Conservation (phyloP, 2,113 vertebrate species). For the Leptobrachium leishanense region DNA sequence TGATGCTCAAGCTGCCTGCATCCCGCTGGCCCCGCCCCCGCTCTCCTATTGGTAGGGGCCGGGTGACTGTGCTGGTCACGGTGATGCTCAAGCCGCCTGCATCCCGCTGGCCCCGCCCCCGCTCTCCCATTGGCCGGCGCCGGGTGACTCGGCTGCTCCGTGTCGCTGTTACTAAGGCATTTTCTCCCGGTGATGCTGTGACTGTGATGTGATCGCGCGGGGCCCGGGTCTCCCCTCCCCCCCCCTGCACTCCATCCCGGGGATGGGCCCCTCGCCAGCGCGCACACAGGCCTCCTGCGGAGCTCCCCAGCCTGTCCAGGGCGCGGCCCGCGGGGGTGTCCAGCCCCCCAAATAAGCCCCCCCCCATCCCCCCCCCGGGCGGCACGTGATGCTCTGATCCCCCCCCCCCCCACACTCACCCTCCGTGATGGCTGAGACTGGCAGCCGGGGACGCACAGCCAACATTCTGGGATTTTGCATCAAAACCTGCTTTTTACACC, state of each 20-base stretch:
- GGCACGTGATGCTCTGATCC: constrained; percentile 17
- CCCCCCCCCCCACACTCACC: neutral
- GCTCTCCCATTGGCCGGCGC: constrained; percentile 22
- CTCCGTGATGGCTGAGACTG: constrained; percentile 41
- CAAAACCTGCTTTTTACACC: constrained; percentile 17
- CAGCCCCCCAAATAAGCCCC: constrained; percentile 16
- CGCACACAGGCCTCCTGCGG: neutral
- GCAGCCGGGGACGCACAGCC: constrained; percentile 17
- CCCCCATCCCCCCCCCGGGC: neutral
- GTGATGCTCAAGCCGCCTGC: neutral
- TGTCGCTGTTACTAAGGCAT: constrained; percentile 44
- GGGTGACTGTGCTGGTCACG: constrained; percentile 16
- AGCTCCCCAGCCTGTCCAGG: neutral
- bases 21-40: constrained; percentile 30
- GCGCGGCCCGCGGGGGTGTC: neutral
- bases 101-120: constrained; percentile 32
- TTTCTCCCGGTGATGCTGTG: constrained; percentile 25
- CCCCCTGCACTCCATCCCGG: constrained; percentile 32
- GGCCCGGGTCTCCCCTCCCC: constrained; percentile 21
- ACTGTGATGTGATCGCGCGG: constrained; percentile 30
- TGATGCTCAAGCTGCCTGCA: neutral
- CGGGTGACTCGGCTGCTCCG: constrained; percentile 21
- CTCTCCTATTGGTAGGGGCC: constrained; percentile 20
- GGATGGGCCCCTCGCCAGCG: constrained; percentile 34
- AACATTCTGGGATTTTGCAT: constrained; percentile 38